Conservation (phyloP, 2,113 vertebrate genomes). For the Aythya baeri region DNA sequence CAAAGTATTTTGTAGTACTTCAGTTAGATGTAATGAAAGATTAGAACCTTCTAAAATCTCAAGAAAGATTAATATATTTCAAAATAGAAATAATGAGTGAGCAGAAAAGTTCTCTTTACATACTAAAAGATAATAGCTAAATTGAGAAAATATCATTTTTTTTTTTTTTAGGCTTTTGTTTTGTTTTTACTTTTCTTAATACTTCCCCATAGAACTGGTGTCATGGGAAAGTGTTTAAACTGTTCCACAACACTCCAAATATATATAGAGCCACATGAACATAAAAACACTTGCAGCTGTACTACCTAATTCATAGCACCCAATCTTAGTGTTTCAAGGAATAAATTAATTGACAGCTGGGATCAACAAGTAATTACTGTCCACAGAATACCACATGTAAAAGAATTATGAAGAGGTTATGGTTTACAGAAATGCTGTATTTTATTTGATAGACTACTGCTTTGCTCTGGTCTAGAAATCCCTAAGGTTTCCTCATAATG, state of each 20-base stretch:
- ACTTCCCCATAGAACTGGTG: not conserved
- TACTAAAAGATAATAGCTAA: not conserved
- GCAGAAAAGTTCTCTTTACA: not conserved
- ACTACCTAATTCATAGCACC: not conserved
- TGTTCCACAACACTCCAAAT: not conserved
- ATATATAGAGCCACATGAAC: not conserved
- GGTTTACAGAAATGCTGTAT: not conserved
- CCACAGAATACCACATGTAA: not conserved
- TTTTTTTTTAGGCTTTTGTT: not conserved
- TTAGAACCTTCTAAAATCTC: not conserved
- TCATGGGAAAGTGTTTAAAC: not conserved
- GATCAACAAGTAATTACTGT: not conserved
- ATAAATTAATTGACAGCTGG: not conserved
- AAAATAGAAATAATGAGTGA: not conserved
- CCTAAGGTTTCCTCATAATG: rapidly evolving
- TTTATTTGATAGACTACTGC: not conserved
- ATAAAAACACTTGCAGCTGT: not conserved
- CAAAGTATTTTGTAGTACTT: not conserved
- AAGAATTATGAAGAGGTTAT: not conserved
- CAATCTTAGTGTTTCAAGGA: not conserved
- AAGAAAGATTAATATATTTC: not conserved
- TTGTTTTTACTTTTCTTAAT: not conserved
- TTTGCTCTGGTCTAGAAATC: not conserved
- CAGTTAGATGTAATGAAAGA: not conserved
- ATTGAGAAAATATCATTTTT: not conserved